Conservation (phyloP, 2,113 vertebrate genomes). For the Cyprinodon brontotheroides region DNA sequence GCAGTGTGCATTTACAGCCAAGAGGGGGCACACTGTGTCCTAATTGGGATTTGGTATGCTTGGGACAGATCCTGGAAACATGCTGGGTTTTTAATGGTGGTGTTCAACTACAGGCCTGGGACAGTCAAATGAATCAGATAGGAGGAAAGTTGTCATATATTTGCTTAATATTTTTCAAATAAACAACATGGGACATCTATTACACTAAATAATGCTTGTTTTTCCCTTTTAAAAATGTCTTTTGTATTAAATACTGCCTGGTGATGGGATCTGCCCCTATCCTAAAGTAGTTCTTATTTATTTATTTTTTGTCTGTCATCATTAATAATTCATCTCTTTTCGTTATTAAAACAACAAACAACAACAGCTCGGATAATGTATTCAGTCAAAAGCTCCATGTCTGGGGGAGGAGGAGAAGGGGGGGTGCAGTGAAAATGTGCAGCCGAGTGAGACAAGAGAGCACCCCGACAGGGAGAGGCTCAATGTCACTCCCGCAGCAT, state of each 20-base stretch:
- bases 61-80: background rate
- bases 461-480: conserved; percentile 78
- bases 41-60: conserved; percentile 32
- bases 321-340: conserved; percentile 79
- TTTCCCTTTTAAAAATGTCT: background rate
- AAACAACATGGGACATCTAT: background rate
- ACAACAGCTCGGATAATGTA: conserved; percentile 79
- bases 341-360: conserved; percentile 78
- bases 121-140: background rate
- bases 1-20: conserved; percentile 46
- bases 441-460: conserved; percentile 78
- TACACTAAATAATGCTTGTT: background rate
- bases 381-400: conserved; percentile 78
- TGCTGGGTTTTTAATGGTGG: background rate
- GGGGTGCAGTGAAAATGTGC: conserved; percentile 73
- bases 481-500: conserved; percentile 71
- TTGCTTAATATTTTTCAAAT: background rate
- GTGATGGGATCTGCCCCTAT: conserved; percentile 14
- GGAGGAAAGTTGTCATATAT: background rate
- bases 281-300: conserved; percentile 28
- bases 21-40: conserved; percentile 69
- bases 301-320: conserved; percentile 59
- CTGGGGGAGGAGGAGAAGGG: conserved; percentile 63
- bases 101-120: background rate
- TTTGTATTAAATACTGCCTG: background rate